Evolutionary conservation across 2,113 vertebrate genomes (phyloP).

Genomic region (Saiga tatarica): DNA sequence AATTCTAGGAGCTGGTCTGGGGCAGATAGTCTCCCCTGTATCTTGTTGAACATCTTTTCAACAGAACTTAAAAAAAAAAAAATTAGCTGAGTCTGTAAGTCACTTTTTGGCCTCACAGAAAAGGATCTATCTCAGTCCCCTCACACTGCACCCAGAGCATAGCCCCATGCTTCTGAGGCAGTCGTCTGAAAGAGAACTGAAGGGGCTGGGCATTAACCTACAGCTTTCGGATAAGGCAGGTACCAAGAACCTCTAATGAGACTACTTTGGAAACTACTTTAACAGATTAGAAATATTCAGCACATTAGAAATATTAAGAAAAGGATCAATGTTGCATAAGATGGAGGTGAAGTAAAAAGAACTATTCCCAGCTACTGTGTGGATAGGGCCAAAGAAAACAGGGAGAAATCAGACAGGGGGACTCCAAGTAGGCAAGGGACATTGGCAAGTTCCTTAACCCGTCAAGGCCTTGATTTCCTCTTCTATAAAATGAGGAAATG

Average conservation of each 20-base stretch:
- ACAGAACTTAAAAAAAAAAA: background rate
- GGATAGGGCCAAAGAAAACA: background rate
- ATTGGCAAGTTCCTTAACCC: background rate
- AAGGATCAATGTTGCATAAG: background rate
- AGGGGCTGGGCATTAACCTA: background rate
- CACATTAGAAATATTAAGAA: background rate
- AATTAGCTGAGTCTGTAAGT: background rate
- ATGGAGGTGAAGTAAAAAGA: background rate
- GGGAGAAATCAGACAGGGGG: background rate
- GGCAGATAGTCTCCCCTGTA: background rate
- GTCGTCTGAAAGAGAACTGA: background rate
- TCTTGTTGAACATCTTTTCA: background rate
- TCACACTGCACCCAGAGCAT: background rate
- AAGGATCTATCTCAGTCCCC: background rate
- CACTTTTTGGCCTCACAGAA: background rate
- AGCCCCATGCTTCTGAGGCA: background rate
- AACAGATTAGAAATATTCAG: background rate
- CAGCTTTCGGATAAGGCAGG: background rate
- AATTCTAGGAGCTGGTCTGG: background rate
- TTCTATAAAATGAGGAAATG: background rate
- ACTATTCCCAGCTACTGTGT: background rate
- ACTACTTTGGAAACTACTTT: background rate
- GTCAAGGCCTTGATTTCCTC: background rate
- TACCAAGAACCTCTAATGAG: background rate
- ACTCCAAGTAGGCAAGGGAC: background rate